Percentiles rank a stretch among this genome's conserved stretches.
phyloP scores from a whole-genome alignment of 2,113 vertebrate species.

The Dryoscopus gambensis region DNA sequence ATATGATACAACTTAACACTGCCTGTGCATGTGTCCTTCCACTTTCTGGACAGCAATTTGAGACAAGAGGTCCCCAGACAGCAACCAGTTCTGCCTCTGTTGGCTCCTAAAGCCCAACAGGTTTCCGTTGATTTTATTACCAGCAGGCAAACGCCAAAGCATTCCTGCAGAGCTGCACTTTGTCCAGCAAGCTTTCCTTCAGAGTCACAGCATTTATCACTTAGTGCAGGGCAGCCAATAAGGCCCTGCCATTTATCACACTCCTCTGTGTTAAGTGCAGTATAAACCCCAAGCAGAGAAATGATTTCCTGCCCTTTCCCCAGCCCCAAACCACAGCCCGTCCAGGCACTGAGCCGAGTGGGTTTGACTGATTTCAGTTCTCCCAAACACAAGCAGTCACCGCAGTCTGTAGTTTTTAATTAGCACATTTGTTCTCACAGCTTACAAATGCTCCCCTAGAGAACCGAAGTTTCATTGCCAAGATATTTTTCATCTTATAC shows the following conservation, averaged over 20 bases:
- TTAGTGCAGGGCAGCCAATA: not conserved
- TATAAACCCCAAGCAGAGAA: not conserved
- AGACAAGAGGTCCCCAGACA: not conserved
- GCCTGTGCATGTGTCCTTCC: not conserved
- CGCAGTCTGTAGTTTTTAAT: conserved; percentile 11
- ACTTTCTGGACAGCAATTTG: not conserved
- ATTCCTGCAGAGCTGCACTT: not conserved
- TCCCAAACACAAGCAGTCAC: not conserved
- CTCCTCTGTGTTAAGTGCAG: not conserved
- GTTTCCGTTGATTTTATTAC: not conserved
- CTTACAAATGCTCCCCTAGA: not conserved
- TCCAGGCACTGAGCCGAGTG: not conserved
- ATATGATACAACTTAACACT: not conserved
- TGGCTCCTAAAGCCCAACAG: not conserved
- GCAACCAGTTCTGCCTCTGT: not conserved
- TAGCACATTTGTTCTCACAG: conserved; percentile 35
- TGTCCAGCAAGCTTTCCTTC: not conserved
- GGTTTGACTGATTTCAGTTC: not conserved
- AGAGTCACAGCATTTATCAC: not conserved
- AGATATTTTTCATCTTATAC: not conserved
- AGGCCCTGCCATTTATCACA: not conserved
- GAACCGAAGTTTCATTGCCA: not conserved
- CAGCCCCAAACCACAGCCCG: not conserved
- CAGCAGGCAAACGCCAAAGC: not conserved
- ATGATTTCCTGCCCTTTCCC: not conserved